phyloP scores from a whole-genome alignment of 1,140 invertebrate species.

The Cyclargus thomasi region DNA sequence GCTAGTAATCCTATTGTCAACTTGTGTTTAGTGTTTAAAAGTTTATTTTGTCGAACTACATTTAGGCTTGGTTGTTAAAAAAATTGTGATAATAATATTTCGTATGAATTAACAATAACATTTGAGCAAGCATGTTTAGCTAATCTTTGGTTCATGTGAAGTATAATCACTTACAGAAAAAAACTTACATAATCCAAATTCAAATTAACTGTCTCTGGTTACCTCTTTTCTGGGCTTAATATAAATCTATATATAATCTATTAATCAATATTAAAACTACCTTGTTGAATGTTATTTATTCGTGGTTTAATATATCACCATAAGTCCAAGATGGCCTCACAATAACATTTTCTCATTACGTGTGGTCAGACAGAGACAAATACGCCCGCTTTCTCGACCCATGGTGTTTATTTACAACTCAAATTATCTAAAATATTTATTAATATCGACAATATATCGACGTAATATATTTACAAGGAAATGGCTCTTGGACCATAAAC shows the following conservation, averaged over 20 bases:
- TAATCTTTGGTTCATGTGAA: too few relatives aligned
- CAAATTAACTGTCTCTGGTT: background rate
- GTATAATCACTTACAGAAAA: too few relatives aligned
- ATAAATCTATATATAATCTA: background rate
- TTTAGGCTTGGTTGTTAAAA: too few relatives aligned
- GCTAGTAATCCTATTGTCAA: background rate
- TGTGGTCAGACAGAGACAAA: constrained; percentile 8
- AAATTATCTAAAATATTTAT: constrained; percentile 7
- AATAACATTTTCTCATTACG: constrained; percentile 9
- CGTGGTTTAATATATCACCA: constrained; percentile 8
- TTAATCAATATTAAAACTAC: constrained; percentile 16
- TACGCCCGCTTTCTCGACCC: background rate
- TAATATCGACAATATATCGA: constrained; percentile 10
- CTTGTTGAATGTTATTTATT: constrained; percentile 11
- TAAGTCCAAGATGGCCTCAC: constrained; percentile 4
- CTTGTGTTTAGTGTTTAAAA: background rate
- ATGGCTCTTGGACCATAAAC: background rate
- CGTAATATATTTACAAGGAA: constrained; percentile 3
- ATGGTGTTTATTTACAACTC: constrained; percentile 11
- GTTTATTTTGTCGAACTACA: too few relatives aligned
- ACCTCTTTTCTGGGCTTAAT: background rate
- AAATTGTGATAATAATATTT: too few relatives aligned
- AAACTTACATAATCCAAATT: background rate
- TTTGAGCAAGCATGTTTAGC: too few relatives aligned
- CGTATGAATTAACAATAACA: too few relatives aligned